A percentile compares a stretch with the other conserved stretches of the same genome.
These are phyloP conservation scores for Acipenser transmontanus DNA, from an alignment of 2,797 vertebrate species.

Conservation along the genomic window DNA sequence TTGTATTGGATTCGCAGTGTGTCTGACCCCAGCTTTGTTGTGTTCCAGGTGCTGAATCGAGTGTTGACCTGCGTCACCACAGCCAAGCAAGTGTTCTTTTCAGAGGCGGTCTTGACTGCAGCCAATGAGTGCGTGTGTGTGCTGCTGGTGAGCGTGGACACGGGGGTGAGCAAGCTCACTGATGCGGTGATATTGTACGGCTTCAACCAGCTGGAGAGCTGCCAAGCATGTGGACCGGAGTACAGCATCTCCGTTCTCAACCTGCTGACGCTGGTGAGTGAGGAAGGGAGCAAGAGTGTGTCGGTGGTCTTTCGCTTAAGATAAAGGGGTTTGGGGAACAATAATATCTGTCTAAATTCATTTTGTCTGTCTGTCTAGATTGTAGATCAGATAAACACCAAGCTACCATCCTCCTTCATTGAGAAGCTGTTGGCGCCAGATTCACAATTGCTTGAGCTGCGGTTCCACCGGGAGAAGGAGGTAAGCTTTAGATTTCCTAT, in stretches of 20 bases:
- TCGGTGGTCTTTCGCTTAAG: too few relatives aligned
- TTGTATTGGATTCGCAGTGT: too few relatives aligned
- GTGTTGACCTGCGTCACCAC: slow-evolving; percentile 88
- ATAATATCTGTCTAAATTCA: too few relatives aligned
- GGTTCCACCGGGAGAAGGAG: slow-evolving; percentile 89
- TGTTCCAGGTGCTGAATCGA: slow-evolving; percentile 79
- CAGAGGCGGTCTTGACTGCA: slow-evolving; percentile 88
- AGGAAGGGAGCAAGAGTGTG: too few relatives aligned
- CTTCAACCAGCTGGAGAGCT: slow-evolving; percentile 86
- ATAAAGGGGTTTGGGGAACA: too few relatives aligned
- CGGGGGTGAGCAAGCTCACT: slow-evolving; percentile 75
- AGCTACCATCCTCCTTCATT: slow-evolving; percentile 85
- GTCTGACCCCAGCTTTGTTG: too few relatives aligned
- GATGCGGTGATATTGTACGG: slow-evolving; percentile 87
- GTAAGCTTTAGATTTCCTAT: slow-evolving; percentile 42
- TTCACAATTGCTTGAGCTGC: slow-evolving; percentile 85
- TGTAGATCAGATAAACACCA: slow-evolving; percentile 95
- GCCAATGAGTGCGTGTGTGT: slow-evolving; percentile 96
- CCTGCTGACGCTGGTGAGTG: slow-evolving; percentile 87
- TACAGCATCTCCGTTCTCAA: slow-evolving; percentile 90
- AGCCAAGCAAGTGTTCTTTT: slow-evolving; percentile 94
- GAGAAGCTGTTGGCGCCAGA: slow-evolving; percentile 88
- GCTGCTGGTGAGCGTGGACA: slow-evolving; percentile 85
- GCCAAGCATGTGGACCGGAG: slow-evolving; percentile 81
- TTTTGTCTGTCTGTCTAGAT: slow-evolving; percentile 58